phyloP scores from a whole-genome alignment of 2,113 vertebrate genomes.

The Caranx melampygus region DNA sequence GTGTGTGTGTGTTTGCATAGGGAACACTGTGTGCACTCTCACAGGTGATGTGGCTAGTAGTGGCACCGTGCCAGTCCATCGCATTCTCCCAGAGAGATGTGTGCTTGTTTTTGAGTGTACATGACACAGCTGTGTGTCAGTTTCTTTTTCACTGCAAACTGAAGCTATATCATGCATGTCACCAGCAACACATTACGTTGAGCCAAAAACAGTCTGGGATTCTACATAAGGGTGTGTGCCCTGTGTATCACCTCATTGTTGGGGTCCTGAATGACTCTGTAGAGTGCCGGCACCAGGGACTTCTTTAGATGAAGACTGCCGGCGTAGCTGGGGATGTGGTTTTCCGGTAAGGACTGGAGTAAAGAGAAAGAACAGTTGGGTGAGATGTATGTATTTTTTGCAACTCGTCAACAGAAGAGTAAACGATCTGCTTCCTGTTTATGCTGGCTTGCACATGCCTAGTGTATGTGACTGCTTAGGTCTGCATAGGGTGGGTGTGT shows the following conservation, averaged over 20 bases:
- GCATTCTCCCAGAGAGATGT: constrained; percentile 2
- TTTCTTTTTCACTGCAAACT: constrained; percentile 32
- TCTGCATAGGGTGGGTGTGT: no score
- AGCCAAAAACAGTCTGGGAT: constrained; percentile 26
- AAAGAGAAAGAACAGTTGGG: constrained; percentile 22
- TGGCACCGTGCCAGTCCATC: constrained; percentile 2
- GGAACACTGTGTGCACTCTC: constrained; percentile 30
- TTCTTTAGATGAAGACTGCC: constrained; percentile 94
- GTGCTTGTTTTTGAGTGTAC: constrained; percentile 5
- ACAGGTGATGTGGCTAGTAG: constrained; percentile 37
- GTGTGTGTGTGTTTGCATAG: constrained; percentile 8
- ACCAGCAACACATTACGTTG: constrained; percentile 26
- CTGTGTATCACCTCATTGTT: constrained; percentile 90
- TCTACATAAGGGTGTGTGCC: background rate
- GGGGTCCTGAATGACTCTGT: constrained; percentile 95
- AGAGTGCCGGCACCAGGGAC: constrained; percentile 92
- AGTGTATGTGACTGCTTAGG: no score
- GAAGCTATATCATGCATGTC: constrained; percentile 37
- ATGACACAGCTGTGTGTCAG: constrained; percentile 15
- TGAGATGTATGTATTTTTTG: background rate
- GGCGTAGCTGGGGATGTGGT: constrained; percentile 92
- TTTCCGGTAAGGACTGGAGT: constrained; percentile 92
- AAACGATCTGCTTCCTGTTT: no score
- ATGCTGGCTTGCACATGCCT: no score
- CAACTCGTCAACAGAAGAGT: no score